Percentiles rank a stretch among this genome's conserved stretches.
phyloP scores from a whole-genome alignment of 2,888 invertebrate genomes.

The Phania funesta region DNA sequence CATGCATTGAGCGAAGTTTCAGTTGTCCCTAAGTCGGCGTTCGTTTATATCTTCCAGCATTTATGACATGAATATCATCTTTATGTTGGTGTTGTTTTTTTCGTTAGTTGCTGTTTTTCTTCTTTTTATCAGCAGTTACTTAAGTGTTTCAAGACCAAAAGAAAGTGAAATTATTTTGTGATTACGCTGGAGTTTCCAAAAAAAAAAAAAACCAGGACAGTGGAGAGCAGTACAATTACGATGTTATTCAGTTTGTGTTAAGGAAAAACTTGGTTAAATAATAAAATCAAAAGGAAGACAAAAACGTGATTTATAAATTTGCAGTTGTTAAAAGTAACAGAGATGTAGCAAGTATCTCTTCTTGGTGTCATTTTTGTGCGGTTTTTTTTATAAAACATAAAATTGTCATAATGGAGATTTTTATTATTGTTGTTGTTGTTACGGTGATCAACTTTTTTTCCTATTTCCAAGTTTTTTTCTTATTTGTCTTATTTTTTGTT shows the following conservation, averaged over 20 bases:
- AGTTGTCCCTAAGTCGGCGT: slow-evolving; percentile 2
- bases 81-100: neutral
- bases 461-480: neutral
- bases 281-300: slow-evolving; percentile 5
- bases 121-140: neutral
- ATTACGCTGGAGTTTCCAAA: slow-evolving; percentile 43
- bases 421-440: slow-evolving; percentile 17
- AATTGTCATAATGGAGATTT: slow-evolving; percentile 48
- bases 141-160: slow-evolving; percentile 63
- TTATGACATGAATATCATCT: neutral
- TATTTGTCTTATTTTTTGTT: neutral
- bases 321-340: neutral
- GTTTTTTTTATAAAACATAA: slow-evolving; percentile 5
- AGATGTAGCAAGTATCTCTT: slow-evolving; percentile 45
- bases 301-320: slow-evolving; percentile 27
- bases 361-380: neutral
- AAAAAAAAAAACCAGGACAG: slow-evolving; percentile 15
- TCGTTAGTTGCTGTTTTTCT: slow-evolving; percentile 1
- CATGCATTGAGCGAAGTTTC: neutral
- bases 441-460: neutral
- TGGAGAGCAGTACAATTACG: neutral
- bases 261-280: slow-evolving; percentile 1
- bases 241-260: neutral
- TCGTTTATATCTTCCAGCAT: neutral
- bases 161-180: slow-evolving; percentile 62